Base-by-base conservation (phyloP, 2,888 invertebrate species). In the Polydrusus cervinus region DNA sequence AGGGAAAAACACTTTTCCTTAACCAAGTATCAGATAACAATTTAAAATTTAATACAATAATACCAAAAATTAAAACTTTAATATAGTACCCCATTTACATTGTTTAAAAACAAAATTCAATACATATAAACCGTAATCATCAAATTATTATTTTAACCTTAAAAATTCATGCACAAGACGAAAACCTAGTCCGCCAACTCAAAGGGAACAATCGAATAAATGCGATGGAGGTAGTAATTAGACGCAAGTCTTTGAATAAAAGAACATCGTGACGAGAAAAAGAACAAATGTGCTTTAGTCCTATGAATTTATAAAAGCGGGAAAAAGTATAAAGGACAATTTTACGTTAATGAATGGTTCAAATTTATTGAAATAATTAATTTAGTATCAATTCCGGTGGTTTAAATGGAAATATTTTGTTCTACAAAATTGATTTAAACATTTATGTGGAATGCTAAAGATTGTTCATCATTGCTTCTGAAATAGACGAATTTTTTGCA, bases 171-270 rank as follows among this genome's bases (percentile, higher is more conserved):
- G 16, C 10, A 60, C 16, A 60, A 60, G 14, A 60, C 57, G 14
- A 9, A 60, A 60, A 60, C 38, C 38, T 60, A 11, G 18, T 38
- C 57, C 11, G 38, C 14, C 38, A 60, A 38, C 57, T 60, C 38
- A 60, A 71, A 45, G 55, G 61, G 14, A 45, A 72, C 57, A 66
- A 72, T 65, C 60, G 72, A 57, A 60, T 16, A 60, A 66, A 60
- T 53, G 66, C 60, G 72, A 45, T 66, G 38, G 60, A 64, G 64
- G 20, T 55, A 65, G 69, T 74, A 74, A 74, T 74, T 74, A 74
- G 68, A 68, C 25, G 45, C 20, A 66, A 66, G 66, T 72, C 47
- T 55, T n/a, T 74, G 69, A 74, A 74, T 74, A 74, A 74, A 74
- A 74, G 74, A 74, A 65, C 69, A 11, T 30, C 55, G 25, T 45